Evolutionary conservation across 2,888 invertebrate species (phyloP).

Genomic region (Heteromurus nitidus): DNA sequence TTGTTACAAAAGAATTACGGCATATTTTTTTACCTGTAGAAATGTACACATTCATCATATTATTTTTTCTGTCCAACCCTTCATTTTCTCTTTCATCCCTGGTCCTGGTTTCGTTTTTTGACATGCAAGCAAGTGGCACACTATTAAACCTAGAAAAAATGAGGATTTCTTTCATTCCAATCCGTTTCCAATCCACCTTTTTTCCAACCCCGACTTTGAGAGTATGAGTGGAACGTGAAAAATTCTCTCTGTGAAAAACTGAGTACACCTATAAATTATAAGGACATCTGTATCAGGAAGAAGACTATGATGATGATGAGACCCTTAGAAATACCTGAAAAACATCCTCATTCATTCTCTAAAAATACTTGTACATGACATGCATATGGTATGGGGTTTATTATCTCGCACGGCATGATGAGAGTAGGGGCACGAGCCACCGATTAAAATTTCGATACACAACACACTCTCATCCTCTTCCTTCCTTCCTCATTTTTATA

Average conservation of each 20-base stretch:
- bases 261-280: no score
- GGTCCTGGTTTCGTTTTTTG: conserved; percentile 1
- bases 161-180: no score
- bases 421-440: conserved; percentile 54
- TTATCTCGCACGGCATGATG: conserved; percentile 50
- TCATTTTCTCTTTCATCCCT: conserved; percentile 40
- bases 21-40: no score
- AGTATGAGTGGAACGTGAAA: not conserved
- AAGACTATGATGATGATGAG: conserved; percentile 20
- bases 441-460: conserved; percentile 68
- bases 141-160: not conserved
- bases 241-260: no score
- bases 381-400: conserved; percentile 54
- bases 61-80: conserved; percentile 22
- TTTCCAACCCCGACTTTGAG: no score
- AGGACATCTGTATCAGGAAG: conserved; percentile 50
- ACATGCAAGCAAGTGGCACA: conserved; percentile 33
- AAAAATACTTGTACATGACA: conserved; percentile 6
- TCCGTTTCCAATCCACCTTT: no score
- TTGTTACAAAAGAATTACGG: conserved; percentile 20
- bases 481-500: conserved; percentile 49
- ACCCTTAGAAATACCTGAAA: conserved; percentile 17
- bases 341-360: conserved; percentile 42
- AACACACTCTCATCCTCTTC: no score
- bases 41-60: conserved; percentile 2